Base-by-base conservation (phyloP, 2,888 invertebrate genomes). In the Acheta domesticus region DNA sequence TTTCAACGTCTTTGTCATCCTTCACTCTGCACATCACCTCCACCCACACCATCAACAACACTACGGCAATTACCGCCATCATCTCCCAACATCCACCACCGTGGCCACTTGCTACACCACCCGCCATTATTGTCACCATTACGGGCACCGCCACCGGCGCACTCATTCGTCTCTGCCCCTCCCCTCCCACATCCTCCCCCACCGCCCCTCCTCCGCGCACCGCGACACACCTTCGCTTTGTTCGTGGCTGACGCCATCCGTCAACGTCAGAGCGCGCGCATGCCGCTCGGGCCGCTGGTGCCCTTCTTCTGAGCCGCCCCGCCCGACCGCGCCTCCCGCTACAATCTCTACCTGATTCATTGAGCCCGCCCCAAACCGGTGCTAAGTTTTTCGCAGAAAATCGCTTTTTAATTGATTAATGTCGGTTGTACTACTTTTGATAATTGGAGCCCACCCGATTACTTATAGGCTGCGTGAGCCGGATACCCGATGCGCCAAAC, bases 291-390 rank as follows among this genome's bases (percentile, higher is more conserved):
- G 2, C 62, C 62, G 14, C 62, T 0, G 14, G 4, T 62, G 62
- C 62, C 3, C 62, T 62, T 62, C 62, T 62, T 62, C n/a, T 62
- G 62, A 5, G 62, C 5, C 62, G 14, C 8, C 62, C 62, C 0
- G 16, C 62, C 5, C n/a, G 16, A 12, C 62, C 62, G 62, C 62
- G 36, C 36, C 36, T 36, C 62, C 62, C 62, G 62, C 62, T 62
- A 62, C 62, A 62, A 62, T 62, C 62, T 62, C 62, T 62, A 62
- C 62, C 62, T 62, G 62, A 62, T 62, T 62, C 62, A 62, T 62
- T 62, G 62, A 62, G 62, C 62, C 62, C n/a, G 16, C n/a, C n/a
- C 62, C 62, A 4, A 8, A 36, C 62, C 62, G n/a, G 62, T 62
- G 62, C 62, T 14, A 11, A 16, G 62, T 62, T 62, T 62, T 62